Evolutionary conservation across 1,140 invertebrate species (phyloP), one percentile per base, ranked within the genome.

Genomic region (Ceratosolen solmsi): DNA sequence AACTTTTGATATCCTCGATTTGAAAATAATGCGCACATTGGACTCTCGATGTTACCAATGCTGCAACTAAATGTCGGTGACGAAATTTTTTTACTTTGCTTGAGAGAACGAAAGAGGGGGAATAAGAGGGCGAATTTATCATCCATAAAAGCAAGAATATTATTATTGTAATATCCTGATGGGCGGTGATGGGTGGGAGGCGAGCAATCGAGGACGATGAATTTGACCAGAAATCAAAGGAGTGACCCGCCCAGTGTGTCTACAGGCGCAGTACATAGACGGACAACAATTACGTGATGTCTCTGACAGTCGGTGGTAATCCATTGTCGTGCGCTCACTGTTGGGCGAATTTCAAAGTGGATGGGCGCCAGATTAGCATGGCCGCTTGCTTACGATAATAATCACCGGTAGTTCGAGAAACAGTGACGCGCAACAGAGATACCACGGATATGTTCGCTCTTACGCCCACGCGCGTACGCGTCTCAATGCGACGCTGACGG

Each of bases 321-420:
- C 68, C 38, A 46, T 79, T 41, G 33, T 8, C 51, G 2, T 41
- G 49, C n/a, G n/a, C 54, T 71, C n/a, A 9, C 49, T 38, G 30
- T 51, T 33, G 36, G 49, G 22, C n/a, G 49, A 27, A 60, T 80
- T 79, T 80, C 78, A 80, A 80, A 80, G 78, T 15, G 70, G 38
- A 80, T 80, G 49, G 17, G 38, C 54, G 54, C 20, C 38, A 79
- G 56, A 84, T 84, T 87, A 84, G 78, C 77, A 27, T 73, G 83
- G 56, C 71, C 33, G 77, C 82, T 83, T 80, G 65, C 65, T n/a
- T 73, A 65, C 65, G 65, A 80, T 83, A 84, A 85, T 86, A 84
- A 85, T 83, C 65, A 80, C 58, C 54, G 3, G 27, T 27, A 63
- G 58, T 7, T 25, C 13, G 58, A 63, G 73, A 60, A 46, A 63